These are phyloP conservation scores for Anomalospiza imberbis DNA, from an alignment of 2,797 vertebrate genomes.

Conservation along the genomic window DNA sequence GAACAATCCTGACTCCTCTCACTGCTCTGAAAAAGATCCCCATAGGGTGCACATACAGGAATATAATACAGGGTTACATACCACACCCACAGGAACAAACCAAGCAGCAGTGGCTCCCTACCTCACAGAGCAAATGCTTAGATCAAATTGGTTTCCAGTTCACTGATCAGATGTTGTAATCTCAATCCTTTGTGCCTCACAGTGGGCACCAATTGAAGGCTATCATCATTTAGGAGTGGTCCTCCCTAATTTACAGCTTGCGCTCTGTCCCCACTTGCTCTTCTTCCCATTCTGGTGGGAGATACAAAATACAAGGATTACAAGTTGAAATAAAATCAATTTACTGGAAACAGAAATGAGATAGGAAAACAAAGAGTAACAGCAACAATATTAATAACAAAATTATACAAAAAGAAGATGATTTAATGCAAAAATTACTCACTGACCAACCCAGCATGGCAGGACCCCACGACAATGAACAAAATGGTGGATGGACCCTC, in stretches of 20 bases:
- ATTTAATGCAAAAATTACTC: background rate
- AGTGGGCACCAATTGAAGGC: background rate
- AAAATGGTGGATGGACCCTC: background rate
- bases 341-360: background rate
- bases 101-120: background rate
- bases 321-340: background rate
- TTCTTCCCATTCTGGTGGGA: background rate
- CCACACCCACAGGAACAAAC: background rate
- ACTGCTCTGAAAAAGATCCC: background rate
- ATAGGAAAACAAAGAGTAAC: background rate
- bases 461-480: too few species aligned
- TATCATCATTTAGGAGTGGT: background rate
- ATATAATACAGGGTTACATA: background rate
- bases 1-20: background rate
- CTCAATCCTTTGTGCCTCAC: background rate
- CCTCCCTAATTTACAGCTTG: background rate
- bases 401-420: background rate
- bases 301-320: background rate
- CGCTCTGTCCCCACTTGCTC: background rate
- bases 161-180: background rate
- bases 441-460: background rate
- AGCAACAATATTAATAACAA: background rate
- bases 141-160: background rate
- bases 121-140: background rate
- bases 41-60: rapidly evolving